These are phyloP conservation scores for Lepidocyrtoides sp. DNA, from an alignment of 2,888 invertebrate genomes.

Conservation along the genomic window DNA sequence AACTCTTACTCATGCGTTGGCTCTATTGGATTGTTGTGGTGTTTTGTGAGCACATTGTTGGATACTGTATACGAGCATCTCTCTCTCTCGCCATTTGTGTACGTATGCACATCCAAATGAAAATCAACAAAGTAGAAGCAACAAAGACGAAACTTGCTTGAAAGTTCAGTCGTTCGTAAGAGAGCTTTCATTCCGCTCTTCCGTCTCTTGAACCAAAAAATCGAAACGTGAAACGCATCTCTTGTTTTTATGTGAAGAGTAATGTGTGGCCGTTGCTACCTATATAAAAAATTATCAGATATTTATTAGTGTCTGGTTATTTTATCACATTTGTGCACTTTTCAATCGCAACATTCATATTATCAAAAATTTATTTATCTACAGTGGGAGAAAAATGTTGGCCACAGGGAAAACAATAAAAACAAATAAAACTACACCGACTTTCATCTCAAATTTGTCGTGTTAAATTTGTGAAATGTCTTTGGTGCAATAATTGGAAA, in stretches of 20 bases:
- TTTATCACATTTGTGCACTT: background rate
- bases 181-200: slow-evolving; percentile 79
- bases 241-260: background rate
- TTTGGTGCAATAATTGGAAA: background rate
- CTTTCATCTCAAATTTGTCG: background rate
- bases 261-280: background rate
- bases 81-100: background rate
- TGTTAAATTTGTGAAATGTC: background rate
- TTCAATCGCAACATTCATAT: background rate
- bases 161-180: slow-evolving; percentile 79
- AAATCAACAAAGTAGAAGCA: slow-evolving; percentile 59
- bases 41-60: slow-evolving; percentile 32
- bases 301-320: background rate
- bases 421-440: background rate
- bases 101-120: slow-evolving; percentile 11
- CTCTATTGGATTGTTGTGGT: background rate
- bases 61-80: background rate
- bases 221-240: slow-evolving; percentile 67
- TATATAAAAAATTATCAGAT: slow-evolving; percentile 7
- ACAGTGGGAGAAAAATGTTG: slow-evolving; percentile 1
- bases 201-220: slow-evolving; percentile 79
- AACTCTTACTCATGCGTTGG: slow-evolving; percentile 9
- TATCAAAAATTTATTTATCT: background rate
- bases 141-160: slow-evolving; percentile 76
- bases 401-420: background rate